Percentiles rank a stretch among this genome's conserved stretches.
phyloP scores from a whole-genome alignment of 2,797 vertebrate genomes.

The Sphenodon punctatus region DNA sequence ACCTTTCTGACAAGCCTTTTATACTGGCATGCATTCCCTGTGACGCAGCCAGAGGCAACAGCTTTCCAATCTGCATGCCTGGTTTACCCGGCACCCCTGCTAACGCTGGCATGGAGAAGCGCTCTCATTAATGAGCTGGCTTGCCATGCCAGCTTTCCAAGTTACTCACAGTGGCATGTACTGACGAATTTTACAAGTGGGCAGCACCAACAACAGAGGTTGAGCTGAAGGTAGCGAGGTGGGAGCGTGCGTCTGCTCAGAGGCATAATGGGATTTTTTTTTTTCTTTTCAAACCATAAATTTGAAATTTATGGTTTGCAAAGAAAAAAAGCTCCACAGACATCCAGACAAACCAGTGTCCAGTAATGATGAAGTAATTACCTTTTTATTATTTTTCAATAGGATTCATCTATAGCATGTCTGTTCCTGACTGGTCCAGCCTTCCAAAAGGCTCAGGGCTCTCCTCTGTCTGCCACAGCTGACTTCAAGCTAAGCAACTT shows the following conservation, averaged over 20 bases:
- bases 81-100: not conserved
- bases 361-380: constrained; percentile 82
- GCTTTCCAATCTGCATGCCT: not conserved
- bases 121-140: not conserved
- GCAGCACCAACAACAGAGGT: not conserved
- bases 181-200: not conserved
- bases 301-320: constrained; percentile 76
- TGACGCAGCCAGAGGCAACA: not conserved
- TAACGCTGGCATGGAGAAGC: accelerated
- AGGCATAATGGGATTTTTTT: constrained; percentile 72
- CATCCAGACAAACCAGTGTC: constrained; percentile 75
- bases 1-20: not conserved
- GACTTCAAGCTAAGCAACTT: not conserved
- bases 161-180: accelerated
- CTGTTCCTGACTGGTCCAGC: constrained; percentile 17
- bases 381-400: constrained; percentile 83
- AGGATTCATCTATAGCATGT: constrained; percentile 69
- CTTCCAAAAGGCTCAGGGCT: constrained; percentile 24
- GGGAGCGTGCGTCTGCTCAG: constrained; percentile 32
- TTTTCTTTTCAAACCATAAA: constrained; percentile 69
- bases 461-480: not conserved
- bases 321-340: constrained; percentile 44
- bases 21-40: not conserved
- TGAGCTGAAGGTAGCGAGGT: not conserved
- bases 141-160: not conserved